These are phyloP conservation scores for Laothoe populi DNA, from an alignment of 2,888 invertebrate genomes.

Conservation along the genomic window DNA sequence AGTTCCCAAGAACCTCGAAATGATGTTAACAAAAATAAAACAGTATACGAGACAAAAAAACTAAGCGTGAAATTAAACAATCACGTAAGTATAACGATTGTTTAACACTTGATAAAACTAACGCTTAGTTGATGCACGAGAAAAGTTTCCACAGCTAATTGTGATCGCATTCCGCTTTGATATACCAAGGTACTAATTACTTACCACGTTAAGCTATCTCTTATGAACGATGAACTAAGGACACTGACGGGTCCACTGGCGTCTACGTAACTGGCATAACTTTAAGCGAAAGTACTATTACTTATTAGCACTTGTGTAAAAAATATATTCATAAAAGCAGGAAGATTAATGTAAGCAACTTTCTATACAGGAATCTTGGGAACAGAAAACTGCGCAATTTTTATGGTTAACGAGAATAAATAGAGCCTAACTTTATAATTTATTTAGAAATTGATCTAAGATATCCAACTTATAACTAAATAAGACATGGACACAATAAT, in stretches of 20 bases:
- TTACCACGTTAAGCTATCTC: constrained; percentile 56
- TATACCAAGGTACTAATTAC: constrained; percentile 47
- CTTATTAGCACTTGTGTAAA: background rate
- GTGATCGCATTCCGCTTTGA: constrained; percentile 43
- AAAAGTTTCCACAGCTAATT: constrained; percentile 33
- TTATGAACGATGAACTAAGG: constrained; percentile 52
- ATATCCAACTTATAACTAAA: too few relatives aligned
- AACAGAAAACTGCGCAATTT: too few relatives aligned
- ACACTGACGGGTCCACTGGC: constrained; percentile 43
- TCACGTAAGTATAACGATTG: background rate
- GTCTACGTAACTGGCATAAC: background rate
- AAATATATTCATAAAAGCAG: background rate
- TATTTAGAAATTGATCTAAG: too few relatives aligned
- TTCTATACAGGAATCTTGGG: too few relatives aligned
- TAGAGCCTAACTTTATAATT: too few relatives aligned
- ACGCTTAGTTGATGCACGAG: constrained; percentile 35
- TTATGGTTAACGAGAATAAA: too few relatives aligned
- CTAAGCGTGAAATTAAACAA: background rate
- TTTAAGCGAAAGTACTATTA: constrained; percentile 21
- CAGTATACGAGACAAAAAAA: background rate
- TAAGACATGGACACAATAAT: too few relatives aligned
- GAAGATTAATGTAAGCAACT: too few relatives aligned
- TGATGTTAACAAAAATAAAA: background rate
- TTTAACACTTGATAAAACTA: background rate
- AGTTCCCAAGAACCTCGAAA: background rate